Percentiles rank a stretch among this genome's conserved stretches.
Conservation (phyloP, 2,888 invertebrate genomes). For the Lepidochitona cinerea region DNA sequence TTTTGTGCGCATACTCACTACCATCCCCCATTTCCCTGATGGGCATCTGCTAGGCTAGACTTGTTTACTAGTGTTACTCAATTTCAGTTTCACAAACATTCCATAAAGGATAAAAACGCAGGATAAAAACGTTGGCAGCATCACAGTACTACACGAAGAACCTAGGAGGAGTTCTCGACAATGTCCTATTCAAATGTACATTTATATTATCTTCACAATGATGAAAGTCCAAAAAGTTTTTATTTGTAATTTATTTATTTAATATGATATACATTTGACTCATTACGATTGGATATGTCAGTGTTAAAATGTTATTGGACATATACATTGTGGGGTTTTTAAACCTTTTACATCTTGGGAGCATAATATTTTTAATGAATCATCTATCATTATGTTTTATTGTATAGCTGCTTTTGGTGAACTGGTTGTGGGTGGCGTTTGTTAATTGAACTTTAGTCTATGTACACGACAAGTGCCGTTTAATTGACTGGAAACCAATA, state of each 20-base stretch:
- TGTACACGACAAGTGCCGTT: no score
- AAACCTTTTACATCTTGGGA: no score
- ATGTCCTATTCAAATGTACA: neutral
- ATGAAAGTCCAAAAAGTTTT: neutral
- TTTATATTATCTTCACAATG: neutral
- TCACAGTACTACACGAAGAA: neutral
- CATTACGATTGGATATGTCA: neutral
- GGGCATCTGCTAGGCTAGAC: neutral
- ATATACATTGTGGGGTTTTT: no score
- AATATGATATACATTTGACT: neutral
- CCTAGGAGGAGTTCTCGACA: neutral
- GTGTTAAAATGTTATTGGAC: no score
- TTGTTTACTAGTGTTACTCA: neutral
- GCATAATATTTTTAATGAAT: no score
- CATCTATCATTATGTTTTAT: no score
- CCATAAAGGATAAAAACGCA: neutral
- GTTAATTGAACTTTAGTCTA: no score
- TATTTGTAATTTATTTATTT: constrained; percentile 5
- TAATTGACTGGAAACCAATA: no score
- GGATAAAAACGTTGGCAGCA: constrained; percentile 5
- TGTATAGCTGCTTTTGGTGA: no score
- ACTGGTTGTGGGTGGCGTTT: no score
- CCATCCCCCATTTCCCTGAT: neutral
- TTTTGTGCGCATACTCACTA: constrained; percentile 5
- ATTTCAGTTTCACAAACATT: neutral